These are phyloP conservation scores for Anabacerthia variegaticeps DNA, from an alignment of 2,797 vertebrate species.

Conservation along the genomic window DNA sequence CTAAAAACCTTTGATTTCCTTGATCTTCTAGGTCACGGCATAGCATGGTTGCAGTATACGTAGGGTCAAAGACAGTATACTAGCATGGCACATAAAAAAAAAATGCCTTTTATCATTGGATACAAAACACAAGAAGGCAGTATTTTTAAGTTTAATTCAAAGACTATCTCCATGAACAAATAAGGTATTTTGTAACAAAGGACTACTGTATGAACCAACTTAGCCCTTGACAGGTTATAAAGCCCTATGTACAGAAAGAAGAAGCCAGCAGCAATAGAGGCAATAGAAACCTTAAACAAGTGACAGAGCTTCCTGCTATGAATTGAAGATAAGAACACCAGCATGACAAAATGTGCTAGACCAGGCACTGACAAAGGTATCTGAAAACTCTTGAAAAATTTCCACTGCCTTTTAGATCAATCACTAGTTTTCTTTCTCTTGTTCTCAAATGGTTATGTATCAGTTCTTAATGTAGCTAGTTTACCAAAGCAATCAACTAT, in stretches of 20 bases:
- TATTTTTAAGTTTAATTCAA: conserved; percentile 51
- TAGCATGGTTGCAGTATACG: neutral
- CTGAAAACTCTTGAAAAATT: neutral
- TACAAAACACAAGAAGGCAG: neutral
- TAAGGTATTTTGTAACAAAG: conserved; percentile 29
- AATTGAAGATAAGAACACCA: neutral
- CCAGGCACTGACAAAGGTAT: neutral
- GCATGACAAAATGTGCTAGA: neutral
- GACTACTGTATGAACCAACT: neutral
- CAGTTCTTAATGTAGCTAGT: neutral
- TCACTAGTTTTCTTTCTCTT: neutral
- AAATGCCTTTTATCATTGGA: neutral
- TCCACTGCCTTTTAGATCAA: neutral
- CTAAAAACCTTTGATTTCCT: neutral
- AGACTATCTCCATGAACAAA: conserved; percentile 15
- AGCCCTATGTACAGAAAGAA: neutral
- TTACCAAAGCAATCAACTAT: neutral
- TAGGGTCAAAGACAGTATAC: neutral
- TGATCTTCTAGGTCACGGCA: conserved; percentile 30
- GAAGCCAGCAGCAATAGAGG: neutral
- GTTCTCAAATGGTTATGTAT: neutral
- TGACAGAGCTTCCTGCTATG: neutral
- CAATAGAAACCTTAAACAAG: neutral
- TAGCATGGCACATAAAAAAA: neutral
- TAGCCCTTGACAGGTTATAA: neutral